Evolutionary conservation across 2,888 invertebrate species (phyloP), one percentile per base, ranked within the genome.

Genomic region (Plebejus melissa): DNA sequence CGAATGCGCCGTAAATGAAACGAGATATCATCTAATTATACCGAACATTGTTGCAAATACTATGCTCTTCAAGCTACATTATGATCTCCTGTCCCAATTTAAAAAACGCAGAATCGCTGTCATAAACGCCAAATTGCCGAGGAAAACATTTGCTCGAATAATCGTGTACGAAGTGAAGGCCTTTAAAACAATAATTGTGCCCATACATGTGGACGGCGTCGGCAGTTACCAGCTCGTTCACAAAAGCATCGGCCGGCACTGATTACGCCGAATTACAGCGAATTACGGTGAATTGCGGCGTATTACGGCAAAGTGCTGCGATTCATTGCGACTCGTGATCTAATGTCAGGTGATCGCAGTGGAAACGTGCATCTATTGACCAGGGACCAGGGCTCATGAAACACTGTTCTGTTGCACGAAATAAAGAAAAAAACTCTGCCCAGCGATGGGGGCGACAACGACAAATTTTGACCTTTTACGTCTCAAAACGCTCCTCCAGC

Each of bases 201-300:
- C 54, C 41, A 28, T 28, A 36, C 32, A 36, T 32, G 72, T 4
- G 72, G 72, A 72, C 72, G 32, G 32, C 28, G 50, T 13, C 28
- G 77, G 77, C 79, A 81, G 81, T 84, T 83, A 83, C 80, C 81
- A 79, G 83, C 80, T 81, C 82, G 80, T 81, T 80, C 81, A 81
- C 76, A 76, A 78, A 75, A 74, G 78, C 74, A 77, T 76, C 77
- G 76, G 78, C 77, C 77, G 76, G 75, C 79, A 76, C 79, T 77
- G 80, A 83, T 84, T 82, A 80, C 80, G 77, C 22, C 79, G 81
- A 80, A 82, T 83, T 82, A 81, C 80, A 9, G 74, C 79, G 79
- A 79, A 79, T 72, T 82, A 82, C 79, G 32, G 74, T 79, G 80
- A 80, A 80, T 81, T 79, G 79, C 80, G 74, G 74, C 75, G 79